These are phyloP conservation scores for Branchipolynoe longqiensis DNA, from an alignment of 2,888 invertebrate species.

Conservation along the genomic window DNA sequence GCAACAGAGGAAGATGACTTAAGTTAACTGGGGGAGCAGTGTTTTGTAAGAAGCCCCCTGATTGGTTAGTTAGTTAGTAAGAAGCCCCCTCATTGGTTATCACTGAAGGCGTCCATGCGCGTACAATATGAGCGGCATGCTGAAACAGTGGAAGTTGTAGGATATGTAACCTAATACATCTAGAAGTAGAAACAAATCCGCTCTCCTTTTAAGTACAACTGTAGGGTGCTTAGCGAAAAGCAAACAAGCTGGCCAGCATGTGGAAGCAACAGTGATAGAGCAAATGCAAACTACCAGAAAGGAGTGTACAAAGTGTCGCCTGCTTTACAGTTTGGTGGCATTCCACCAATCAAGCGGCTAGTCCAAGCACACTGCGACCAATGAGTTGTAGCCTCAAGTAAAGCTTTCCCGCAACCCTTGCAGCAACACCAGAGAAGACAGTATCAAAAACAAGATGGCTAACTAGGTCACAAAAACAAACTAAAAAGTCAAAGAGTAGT, in stretches of 20 bases:
- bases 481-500: too few species aligned
- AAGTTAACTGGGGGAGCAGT: not conserved
- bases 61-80: slow-evolving; percentile 2
- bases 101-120: slow-evolving; percentile 37
- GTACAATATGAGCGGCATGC: slow-evolving; percentile 34
- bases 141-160: slow-evolving; percentile 47
- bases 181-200: slow-evolving; percentile 32
- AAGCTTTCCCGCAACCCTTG: too few species aligned
- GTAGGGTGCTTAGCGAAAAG: too few species aligned
- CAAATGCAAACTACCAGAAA: not conserved
- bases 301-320: not conserved
- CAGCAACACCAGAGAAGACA: too few species aligned
- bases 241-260: too few species aligned
- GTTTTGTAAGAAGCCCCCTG: not conserved
- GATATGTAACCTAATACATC: slow-evolving; percentile 46
- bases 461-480: too few species aligned
- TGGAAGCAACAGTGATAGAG: not conserved
- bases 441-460: too few species aligned
- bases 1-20: not conserved
- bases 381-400: too few species aligned
- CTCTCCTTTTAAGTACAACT: slow-evolving; percentile 31
- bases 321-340: not conserved
- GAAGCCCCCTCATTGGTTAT: slow-evolving; percentile 6
- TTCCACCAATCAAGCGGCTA: not conserved
- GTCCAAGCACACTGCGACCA: not conserved